A percentile compares a stretch with the other conserved stretches of the same genome.
These are phyloP conservation scores for Wasmannia auropunctata DNA, from an alignment of 1,140 invertebrate genomes.

Conservation along the genomic window DNA sequence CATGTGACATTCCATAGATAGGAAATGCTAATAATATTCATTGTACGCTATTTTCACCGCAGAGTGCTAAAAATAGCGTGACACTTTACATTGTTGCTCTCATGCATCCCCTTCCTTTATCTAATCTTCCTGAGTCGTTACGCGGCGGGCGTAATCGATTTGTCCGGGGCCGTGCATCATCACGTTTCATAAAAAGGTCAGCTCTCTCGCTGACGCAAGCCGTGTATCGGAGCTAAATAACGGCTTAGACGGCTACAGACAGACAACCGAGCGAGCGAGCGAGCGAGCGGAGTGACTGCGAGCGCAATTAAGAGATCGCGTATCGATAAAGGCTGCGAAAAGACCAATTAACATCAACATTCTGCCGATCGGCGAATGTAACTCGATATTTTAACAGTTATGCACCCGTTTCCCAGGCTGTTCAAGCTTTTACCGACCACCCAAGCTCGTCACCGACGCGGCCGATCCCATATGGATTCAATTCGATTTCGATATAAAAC, in stretches of 20 bases:
- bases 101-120: background rate
- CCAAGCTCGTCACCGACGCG: background rate
- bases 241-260: conserved; percentile 28
- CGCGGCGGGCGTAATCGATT: conserved; percentile 16
- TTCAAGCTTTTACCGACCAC: conserved; percentile 11
- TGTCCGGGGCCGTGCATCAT: conserved; percentile 26
- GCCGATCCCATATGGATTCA: background rate
- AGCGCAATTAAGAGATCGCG: conserved; percentile 51
- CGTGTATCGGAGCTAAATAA: conserved; percentile 30
- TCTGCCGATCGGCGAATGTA: background rate
- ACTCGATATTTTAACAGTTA: background rate
- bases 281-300: background rate
- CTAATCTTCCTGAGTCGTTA: conserved; percentile 34
- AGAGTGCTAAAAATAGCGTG: background rate
- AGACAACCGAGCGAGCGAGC: background rate
- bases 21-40: background rate
- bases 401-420: background rate
- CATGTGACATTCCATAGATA: background rate
- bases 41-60: background rate
- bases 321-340: conserved; percentile 11
- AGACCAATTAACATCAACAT: conserved; percentile 46
- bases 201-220: conserved; percentile 26
- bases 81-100: conserved; percentile 8
- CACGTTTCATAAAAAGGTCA: conserved; percentile 45
- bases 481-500: conserved; percentile 9